phyloP scores from a whole-genome alignment of 1,140 invertebrate species.

The Musca domestica region DNA sequence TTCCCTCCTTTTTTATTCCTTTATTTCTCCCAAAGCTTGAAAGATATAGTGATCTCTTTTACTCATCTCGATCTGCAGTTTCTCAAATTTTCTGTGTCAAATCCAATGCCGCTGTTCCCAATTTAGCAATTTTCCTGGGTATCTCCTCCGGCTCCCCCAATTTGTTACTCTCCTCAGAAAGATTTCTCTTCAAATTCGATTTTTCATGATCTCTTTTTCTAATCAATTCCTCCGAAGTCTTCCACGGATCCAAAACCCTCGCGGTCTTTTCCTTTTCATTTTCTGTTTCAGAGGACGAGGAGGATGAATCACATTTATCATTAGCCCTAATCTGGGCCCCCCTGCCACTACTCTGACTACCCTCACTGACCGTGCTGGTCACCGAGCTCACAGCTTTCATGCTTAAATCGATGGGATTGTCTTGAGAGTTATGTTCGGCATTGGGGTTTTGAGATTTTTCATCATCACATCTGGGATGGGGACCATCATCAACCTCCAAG shows the following conservation, averaged over 20 bases:
- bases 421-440: constrained; percentile 53
- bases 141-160: constrained; percentile 38
- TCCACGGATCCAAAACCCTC: constrained; percentile 29
- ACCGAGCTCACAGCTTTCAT: constrained; percentile 64
- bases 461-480: too few relatives aligned
- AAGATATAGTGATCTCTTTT: too few relatives aligned
- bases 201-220: background rate
- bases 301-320: background rate
- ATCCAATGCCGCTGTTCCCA: constrained; percentile 62
- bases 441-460: background rate
- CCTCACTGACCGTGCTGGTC: constrained; percentile 32
- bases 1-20: too few relatives aligned
- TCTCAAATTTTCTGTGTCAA: constrained; percentile 61
- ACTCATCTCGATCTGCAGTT: too few relatives aligned
- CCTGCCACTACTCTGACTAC: constrained; percentile 13
- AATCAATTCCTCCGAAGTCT: constrained; percentile 28
- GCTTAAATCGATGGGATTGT: constrained; percentile 78
- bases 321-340: constrained; percentile 31
- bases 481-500: background rate
- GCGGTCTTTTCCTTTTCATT: constrained; percentile 53
- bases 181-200: background rate
- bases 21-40: too few relatives aligned
- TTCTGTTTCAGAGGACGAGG: constrained; percentile 35
- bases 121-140: constrained; percentile 47
- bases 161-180: background rate